Percentiles rank a stretch among this genome's conserved stretches.
These are phyloP conservation scores for Rhagologus leucostigma DNA, from an alignment of 2,113 vertebrate genomes.

Conservation along the genomic window DNA sequence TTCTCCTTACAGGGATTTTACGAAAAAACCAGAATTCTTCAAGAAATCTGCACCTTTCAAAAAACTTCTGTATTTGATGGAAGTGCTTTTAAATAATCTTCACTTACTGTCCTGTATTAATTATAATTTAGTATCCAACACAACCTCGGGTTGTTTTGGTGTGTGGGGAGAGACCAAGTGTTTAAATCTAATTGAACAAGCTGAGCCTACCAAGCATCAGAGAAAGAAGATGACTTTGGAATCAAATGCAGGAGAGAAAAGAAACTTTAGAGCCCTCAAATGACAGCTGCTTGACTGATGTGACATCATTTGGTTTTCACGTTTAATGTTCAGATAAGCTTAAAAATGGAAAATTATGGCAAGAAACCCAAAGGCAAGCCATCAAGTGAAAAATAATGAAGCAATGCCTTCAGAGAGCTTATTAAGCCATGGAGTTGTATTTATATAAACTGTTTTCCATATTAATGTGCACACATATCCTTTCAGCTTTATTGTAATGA, in stretches of 20 bases:
- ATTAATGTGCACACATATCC: neutral
- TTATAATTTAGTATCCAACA: neutral
- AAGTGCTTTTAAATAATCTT: neutral
- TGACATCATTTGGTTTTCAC: conserved; percentile 47
- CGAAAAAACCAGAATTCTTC: fast-evolving
- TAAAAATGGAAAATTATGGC: conserved; percentile 74
- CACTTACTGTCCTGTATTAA: neutral
- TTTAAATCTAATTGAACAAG: neutral
- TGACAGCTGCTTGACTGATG: conserved; percentile 63
- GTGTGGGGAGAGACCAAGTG: neutral
- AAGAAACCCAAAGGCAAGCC: conserved; percentile 19
- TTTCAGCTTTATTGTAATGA: neutral
- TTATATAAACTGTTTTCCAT: neutral
- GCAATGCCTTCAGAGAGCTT: neutral
- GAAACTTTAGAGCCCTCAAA: conserved; percentile 83
- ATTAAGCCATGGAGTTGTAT: neutral
- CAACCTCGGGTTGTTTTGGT: neutral
- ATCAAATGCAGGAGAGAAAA: conserved; percentile 55
- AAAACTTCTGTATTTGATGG: neutral
- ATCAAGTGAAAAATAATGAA: neutral
- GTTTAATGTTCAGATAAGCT: conserved; percentile 74
- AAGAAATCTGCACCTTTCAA: neutral
- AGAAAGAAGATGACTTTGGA: neutral
- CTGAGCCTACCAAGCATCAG: neutral
- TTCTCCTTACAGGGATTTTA: neutral